Conservation (phyloP, 2,888 invertebrate genomes). For the Melieria crassipennis region DNA sequence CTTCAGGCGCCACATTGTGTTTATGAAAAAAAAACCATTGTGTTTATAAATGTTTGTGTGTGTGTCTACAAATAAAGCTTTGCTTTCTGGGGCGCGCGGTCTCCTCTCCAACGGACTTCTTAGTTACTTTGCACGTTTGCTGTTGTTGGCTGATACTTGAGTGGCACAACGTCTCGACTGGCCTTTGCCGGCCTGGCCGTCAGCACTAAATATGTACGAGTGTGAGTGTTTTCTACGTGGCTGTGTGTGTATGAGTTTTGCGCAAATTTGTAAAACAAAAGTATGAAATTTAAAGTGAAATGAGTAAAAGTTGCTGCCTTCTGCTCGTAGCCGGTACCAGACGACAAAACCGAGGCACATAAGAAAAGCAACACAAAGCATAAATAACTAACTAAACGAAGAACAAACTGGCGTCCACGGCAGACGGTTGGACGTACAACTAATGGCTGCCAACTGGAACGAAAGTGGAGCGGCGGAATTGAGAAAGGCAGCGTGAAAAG, state of each 20-base stretch:
- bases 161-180: no score
- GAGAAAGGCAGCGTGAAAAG: neutral
- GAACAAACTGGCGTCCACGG: neutral
- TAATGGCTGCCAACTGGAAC: neutral
- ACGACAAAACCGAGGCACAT: neutral
- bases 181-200: no score
- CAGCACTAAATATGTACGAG: no score
- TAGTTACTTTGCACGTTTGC: neutral
- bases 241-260: no score
- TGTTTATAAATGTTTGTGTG: no score
- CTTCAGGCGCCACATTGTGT: neutral
- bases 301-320: conserved; percentile 7
- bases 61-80: no score
- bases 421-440: neutral
- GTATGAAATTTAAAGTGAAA: conserved; percentile 22
- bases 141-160: neutral
- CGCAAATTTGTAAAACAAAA: conserved; percentile 21
- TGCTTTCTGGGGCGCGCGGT: neutral
- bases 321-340: neutral
- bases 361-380: neutral
- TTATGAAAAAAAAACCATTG: no score
- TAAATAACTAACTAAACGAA: neutral
- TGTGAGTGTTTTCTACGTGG: no score
- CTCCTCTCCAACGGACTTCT: neutral
- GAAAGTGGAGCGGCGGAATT: neutral